Percentiles rank a stretch among this genome's conserved stretches.
phyloP scores from a whole-genome alignment of 2,797 vertebrate species.

The Prunella strophiata region DNA sequence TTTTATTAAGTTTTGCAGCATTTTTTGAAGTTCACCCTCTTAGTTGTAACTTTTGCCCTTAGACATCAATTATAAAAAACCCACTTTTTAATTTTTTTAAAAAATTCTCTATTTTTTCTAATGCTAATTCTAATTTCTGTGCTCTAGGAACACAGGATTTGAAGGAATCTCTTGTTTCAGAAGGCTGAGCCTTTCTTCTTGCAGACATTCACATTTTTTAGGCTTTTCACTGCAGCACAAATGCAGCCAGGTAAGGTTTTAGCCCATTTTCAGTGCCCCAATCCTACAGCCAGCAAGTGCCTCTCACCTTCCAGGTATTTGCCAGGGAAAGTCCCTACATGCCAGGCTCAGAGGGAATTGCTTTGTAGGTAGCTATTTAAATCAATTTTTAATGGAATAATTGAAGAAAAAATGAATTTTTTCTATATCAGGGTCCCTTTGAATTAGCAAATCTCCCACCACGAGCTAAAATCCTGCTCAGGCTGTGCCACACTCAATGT shows the following conservation, averaged over 20 bases:
- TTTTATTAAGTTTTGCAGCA: neutral
- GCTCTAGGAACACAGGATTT: neutral
- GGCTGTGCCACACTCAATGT: neutral
- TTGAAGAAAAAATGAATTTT: neutral
- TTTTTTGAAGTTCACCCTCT: neutral
- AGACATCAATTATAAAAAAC: neutral
- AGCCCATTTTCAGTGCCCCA: neutral
- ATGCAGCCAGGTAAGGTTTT: neutral
- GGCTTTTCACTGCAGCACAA: neutral
- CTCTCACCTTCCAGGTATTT: neutral
- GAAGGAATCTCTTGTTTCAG: neutral
- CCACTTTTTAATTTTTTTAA: accelerated
- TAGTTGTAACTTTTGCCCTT: neutral
- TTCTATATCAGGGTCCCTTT: neutral
- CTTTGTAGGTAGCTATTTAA: neutral
- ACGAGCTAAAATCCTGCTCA: neutral
- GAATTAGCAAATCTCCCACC: neutral
- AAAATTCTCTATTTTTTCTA: neutral
- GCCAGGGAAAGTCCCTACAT: neutral
- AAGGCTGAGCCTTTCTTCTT: neutral
- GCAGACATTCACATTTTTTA: neutral
- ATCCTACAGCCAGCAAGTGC: neutral
- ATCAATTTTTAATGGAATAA: neutral
- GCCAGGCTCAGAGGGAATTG: neutral
- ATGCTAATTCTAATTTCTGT: neutral